Evolutionary conservation across 2,113 vertebrate genomes (phyloP), one percentile per base, ranked within the genome.

Genomic region (Tachysurus fulvidraco): DNA sequence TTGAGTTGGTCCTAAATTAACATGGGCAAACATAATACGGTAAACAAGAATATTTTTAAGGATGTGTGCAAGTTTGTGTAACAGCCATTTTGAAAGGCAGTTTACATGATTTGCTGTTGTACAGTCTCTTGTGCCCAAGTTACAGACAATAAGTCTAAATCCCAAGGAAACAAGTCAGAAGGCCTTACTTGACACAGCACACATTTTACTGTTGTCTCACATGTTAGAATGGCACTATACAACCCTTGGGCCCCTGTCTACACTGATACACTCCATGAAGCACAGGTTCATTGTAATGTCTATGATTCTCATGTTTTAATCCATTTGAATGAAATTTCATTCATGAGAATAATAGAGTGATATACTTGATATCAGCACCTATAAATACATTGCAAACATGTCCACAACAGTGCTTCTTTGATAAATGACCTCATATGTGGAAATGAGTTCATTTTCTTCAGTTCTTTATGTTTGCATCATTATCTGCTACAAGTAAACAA

Each of bases 31-130:
- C n/a, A n/a, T n/a, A n/a, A n/a, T n/a, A n/a, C n/a, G n/a, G n/a
- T n/a, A n/a, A n/a, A n/a, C n/a, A n/a, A n/a, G n/a, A n/a, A n/a
- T n/a, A n/a, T n/a, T n/a, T n/a, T n/a, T n/a, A n/a, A n/a, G n/a
- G n/a, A n/a, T 5, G 6, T 16, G 30, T 36, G 16, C 28, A 30
- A 69, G 67, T 30, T 71, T 71, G 11, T 65, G 25, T 65, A 65
- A 65, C 28, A 12, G 60, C 19, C 60, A 62, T 25, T 62, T 5
- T 62, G 23, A 80, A 67, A 79, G 71, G 44, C 57, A 54, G 62
- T 50, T 62, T n/a, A 25, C 91, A 92, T 91, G 69, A 86, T 86
- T 87, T 86, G 80, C 78, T 84, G 91, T 89, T 91, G 91, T 79
- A 89, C 86, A 6, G 64, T 36, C 28, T 71, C 50, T 81, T 55